Evolutionary conservation across 2,797 vertebrate species (phyloP).

Genomic region (Hydrocynus forskahlii): DNA sequence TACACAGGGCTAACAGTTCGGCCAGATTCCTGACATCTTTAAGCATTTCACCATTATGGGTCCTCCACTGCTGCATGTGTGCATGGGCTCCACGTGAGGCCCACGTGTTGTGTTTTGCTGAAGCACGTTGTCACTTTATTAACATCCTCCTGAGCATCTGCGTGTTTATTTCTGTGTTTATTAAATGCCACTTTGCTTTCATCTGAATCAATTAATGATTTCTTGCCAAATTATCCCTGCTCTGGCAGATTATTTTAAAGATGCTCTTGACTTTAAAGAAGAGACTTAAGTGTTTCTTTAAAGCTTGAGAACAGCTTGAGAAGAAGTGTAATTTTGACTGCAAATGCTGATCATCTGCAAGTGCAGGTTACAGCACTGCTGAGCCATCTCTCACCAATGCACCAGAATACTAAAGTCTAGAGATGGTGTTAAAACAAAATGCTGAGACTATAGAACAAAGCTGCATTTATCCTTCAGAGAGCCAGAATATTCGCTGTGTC

Average conservation of each 20-base stretch:
- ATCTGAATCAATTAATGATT: constrained; percentile 52
- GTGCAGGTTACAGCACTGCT: neutral
- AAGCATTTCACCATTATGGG: neutral
- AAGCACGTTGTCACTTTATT: constrained; percentile 36
- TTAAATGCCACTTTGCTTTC: constrained; percentile 40
- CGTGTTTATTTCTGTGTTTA: constrained; percentile 38
- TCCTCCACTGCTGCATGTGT: neutral
- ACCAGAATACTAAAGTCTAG: constrained; percentile 20
- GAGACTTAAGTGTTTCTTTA: constrained; percentile 16
- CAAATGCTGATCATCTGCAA: neutral
- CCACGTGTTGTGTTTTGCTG: neutral
- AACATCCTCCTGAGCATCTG: constrained; percentile 41
- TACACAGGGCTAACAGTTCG: too few relatives aligned
- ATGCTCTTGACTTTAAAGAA: constrained; percentile 36
- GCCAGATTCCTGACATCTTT: too few relatives aligned
- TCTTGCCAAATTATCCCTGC: constrained; percentile 41
- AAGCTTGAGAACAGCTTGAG: neutral
- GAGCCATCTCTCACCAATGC: neutral
- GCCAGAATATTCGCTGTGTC: constrained; percentile 40
- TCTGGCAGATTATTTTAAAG: constrained; percentile 42
- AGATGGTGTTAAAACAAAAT: constrained; percentile 27
- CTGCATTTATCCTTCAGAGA: constrained; percentile 54
- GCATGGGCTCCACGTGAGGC: constrained; percentile 1
- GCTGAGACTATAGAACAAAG: constrained; percentile 35
- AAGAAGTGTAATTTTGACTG: neutral